These are phyloP conservation scores for Clinocottus analis DNA, from an alignment of 2,113 vertebrate species.

Conservation along the genomic window DNA sequence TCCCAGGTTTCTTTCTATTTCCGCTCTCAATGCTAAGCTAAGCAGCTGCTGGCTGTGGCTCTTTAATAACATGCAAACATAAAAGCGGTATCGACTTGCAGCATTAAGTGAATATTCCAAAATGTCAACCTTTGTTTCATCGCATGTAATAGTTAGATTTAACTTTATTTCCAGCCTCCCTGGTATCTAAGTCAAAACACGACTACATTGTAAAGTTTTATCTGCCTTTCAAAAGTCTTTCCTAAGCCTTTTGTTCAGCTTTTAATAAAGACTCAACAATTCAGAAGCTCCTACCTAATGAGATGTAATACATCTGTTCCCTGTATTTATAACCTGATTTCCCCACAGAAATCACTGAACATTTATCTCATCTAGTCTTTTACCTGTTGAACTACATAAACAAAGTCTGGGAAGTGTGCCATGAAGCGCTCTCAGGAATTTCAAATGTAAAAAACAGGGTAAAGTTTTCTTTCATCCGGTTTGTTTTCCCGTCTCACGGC, in stretches of 20 bases:
- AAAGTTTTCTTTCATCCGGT: constrained; percentile 55
- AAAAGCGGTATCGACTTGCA: background rate
- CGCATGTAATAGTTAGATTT: background rate
- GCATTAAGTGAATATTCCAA: background rate
- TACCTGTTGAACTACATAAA: constrained; percentile 47
- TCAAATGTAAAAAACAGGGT: constrained; percentile 34
- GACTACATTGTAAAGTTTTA: background rate
- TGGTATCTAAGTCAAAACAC: background rate
- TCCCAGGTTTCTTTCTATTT: too few relatives aligned
- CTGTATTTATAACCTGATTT: constrained; percentile 45
- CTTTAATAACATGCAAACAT: background rate
- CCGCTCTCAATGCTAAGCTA: too few relatives aligned
- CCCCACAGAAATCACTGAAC: constrained; percentile 36
- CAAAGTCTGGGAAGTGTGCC: constrained; percentile 38
- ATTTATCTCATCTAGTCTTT: constrained; percentile 33
- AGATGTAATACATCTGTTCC: constrained; percentile 23
- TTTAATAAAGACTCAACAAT: constrained; percentile 30
- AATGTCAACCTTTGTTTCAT: background rate
- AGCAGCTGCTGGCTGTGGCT: background rate
- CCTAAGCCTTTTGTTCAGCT: constrained; percentile 15
- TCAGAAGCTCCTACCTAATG: constrained; percentile 10
- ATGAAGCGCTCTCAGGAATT: constrained; percentile 44
- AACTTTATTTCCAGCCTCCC: background rate
- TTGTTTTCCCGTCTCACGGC: constrained; percentile 50
- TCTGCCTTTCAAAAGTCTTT: constrained; percentile 45